phyloP scores from a whole-genome alignment of 2,888 invertebrate genomes.

The Serrognathus titanus region DNA sequence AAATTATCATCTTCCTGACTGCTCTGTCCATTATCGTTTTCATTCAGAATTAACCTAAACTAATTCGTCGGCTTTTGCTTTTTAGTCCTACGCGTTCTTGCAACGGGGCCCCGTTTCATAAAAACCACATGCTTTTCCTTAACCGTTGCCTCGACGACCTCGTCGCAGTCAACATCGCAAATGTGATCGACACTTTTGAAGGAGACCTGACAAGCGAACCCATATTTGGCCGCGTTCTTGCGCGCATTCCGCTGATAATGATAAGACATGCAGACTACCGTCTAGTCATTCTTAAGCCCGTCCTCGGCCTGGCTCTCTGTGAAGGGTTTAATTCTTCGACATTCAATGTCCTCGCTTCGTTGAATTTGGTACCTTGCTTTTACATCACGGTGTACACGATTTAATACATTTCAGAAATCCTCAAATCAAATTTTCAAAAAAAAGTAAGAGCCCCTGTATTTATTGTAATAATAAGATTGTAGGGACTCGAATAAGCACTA shows the following conservation, averaged over 20 bases:
- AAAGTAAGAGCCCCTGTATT: too few relatives aligned
- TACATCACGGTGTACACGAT: too few relatives aligned
- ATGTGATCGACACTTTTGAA: conserved; percentile 14
- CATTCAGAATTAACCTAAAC: background rate
- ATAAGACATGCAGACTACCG: conserved; percentile 1
- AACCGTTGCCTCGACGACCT: conserved; percentile 15
- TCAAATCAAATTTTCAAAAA: too few relatives aligned
- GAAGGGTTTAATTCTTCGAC: conserved; percentile 4
- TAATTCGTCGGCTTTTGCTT: background rate
- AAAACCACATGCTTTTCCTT: conserved; percentile 5
- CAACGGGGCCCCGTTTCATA: too few relatives aligned
- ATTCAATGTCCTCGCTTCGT: background rate
- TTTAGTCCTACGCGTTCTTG: too few relatives aligned
- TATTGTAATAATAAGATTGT: too few relatives aligned
- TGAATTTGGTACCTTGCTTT: too few relatives aligned
- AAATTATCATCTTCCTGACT: too few relatives aligned
- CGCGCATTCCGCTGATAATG: conserved; percentile 11
- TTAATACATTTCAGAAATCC: too few relatives aligned
- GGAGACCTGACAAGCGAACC: conserved; percentile 11
- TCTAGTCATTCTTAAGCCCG: too few relatives aligned
- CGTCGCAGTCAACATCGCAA: conserved; percentile 9
- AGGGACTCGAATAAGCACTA: too few relatives aligned
- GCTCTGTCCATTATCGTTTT: background rate
- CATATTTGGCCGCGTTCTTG: conserved; percentile 19
- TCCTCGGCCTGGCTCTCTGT: conserved; percentile 2